Evolutionary conservation across 2,797 vertebrate species (phyloP), one percentile per base, ranked within the genome.

Genomic region (Oryzias sinensis): DNA sequence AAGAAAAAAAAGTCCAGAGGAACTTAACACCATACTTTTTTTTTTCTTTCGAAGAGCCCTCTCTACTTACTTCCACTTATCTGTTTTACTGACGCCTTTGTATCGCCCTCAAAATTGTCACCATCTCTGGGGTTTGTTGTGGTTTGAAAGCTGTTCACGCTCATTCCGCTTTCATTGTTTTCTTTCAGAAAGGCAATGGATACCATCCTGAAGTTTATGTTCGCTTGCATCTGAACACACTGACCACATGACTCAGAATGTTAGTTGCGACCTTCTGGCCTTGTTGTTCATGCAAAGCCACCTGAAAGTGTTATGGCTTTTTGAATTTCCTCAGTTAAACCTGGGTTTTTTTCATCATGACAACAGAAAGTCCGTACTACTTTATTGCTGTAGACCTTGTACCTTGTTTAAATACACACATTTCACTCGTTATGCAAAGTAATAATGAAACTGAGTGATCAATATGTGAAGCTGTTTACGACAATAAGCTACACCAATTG

Each of bases 1-100:
- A 4, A 9, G 3, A 24, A 5, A 0, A 49, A 80, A 76, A 84
- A 76, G 22, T 74, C 67, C 76, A 67, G 59, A 73, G 62, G 55
- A 72, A 78, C 11, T 77, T 76, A 43, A 16, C 64, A 79, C 59
- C 43, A 59, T 22, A 0, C 7, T 15, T 14, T 1, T 8, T 1
- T 8, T 3, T 33, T 33, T 13, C 1, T 8, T 13, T 13, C 20
- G 11, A 24, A 4, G 4, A 65, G 1, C 14, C 1, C 1, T 2
- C 33, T 7, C 20, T 49, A 13, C 52, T 56, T 57, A 69, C 70
- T 82, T 65, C 65, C 62, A 68, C 63, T 40, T 52, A 5, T 45
- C 8, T 9, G 14, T 43, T 11, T 47, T 8, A 43, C 6, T 15
- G 20, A 33, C 45, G 5, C 41, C 5, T 1, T 5, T 18, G 6